Evolutionary conservation across 2,888 invertebrate species (phyloP).

Genomic region (Hirtodrosophila confusa): DNA sequence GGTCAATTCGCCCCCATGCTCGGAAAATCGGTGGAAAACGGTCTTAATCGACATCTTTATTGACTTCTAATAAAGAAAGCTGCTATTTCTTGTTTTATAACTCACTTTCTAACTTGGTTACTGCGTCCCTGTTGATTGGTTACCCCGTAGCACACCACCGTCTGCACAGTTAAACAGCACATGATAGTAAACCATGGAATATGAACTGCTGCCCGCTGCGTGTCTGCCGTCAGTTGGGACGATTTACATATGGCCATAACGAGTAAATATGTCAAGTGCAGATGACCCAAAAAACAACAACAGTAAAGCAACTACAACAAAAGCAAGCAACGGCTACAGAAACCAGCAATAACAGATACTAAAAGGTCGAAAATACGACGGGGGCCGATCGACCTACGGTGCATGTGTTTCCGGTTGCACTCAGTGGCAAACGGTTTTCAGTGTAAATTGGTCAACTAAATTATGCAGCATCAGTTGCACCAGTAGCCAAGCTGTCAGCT

Average conservation of each 20-base stretch:
- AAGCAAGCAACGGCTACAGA: neutral
- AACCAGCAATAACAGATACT: slow-evolving; percentile 13
- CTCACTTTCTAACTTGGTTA: too few species aligned
- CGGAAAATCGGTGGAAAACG: too few species aligned
- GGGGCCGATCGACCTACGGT: slow-evolving; percentile 25
- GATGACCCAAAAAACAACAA: slow-evolving; percentile 48
- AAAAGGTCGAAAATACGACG: neutral
- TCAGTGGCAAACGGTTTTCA: slow-evolving; percentile 66
- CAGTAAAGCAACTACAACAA: slow-evolving; percentile 9
- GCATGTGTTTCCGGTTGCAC: slow-evolving; percentile 76
- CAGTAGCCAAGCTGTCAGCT: slow-evolving; percentile 55
- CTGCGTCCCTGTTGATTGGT: too few species aligned
- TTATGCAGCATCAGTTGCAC: slow-evolving; percentile 79
- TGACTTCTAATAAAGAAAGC: neutral
- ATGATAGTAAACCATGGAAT: slow-evolving; percentile 16
- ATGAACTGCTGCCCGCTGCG: slow-evolving; percentile 39
- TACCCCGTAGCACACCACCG: neutral
- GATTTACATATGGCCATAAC: slow-evolving; percentile 70
- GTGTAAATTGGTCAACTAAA: slow-evolving; percentile 81
- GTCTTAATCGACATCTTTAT: too few species aligned
- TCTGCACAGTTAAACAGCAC: neutral
- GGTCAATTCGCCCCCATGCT: too few species aligned
- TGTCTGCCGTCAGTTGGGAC: slow-evolving; percentile 32
- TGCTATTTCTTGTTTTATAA: neutral
- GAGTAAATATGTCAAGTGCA: slow-evolving; percentile 83